Evolutionary conservation across 2,113 vertebrate genomes (phyloP).

Genomic region (Sardina pilchardus): DNA sequence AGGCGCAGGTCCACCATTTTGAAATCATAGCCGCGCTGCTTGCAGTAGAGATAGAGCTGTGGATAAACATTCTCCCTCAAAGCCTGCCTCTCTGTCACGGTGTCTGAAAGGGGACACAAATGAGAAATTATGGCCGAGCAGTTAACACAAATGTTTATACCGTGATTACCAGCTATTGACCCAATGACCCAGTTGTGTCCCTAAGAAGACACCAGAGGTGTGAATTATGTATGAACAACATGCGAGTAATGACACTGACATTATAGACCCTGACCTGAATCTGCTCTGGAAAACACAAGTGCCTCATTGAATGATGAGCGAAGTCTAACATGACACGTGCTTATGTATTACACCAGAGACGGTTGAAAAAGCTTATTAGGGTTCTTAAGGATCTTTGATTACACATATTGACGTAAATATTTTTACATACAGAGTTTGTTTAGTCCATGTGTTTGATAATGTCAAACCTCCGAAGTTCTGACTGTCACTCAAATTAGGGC

Average conservation of each 20-base stretch:
- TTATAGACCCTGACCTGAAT: background rate
- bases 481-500: too few species aligned
- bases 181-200: background rate
- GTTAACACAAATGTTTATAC: background rate
- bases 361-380: too few species aligned
- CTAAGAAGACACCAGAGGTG: background rate
- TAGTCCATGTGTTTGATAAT: too few species aligned
- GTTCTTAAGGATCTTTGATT: too few species aligned
- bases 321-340: too few species aligned
- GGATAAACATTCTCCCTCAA: constrained; percentile 65
- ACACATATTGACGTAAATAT: too few species aligned
- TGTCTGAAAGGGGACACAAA: constrained; percentile 55
- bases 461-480: too few species aligned
- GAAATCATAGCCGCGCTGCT: constrained; percentile 65
- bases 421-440: too few species aligned
- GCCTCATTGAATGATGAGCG: background rate
- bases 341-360: too few species aligned
- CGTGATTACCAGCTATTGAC: background rate
- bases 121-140: background rate
- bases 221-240: background rate
- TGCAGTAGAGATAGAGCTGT: constrained; percentile 58
- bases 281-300: background rate
- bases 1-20: constrained; percentile 62
- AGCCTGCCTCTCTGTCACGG: constrained; percentile 59
- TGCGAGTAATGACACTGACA: background rate